phyloP scores from a whole-genome alignment of 2,888 invertebrate species.

The Brachypterus glaber region DNA sequence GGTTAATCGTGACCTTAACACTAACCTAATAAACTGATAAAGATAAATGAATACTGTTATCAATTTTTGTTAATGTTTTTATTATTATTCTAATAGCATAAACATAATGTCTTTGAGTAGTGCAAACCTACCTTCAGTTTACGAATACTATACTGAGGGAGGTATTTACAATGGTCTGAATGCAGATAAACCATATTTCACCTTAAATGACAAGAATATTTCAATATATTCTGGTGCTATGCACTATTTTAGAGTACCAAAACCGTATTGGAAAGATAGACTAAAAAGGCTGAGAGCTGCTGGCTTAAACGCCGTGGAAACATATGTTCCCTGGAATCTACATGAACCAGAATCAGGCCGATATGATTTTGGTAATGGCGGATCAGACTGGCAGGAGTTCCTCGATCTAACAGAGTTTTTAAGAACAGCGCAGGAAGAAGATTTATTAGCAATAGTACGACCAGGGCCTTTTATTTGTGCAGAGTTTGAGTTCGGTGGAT shows the following conservation, averaged over 20 bases:
- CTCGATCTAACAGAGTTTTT: constrained; percentile 56
- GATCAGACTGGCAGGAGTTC: constrained; percentile 44
- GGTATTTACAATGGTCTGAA: constrained; percentile 32
- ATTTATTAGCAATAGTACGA: constrained; percentile 68
- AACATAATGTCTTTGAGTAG: background rate
- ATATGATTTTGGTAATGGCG: constrained; percentile 53
- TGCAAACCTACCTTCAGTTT: constrained; percentile 33
- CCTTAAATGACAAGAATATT: constrained; percentile 39
- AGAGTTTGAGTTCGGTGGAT: constrained; percentile 62
- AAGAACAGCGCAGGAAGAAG: constrained; percentile 63
- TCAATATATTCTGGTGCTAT: constrained; percentile 48
- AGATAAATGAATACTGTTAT: too few species aligned
- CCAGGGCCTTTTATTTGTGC: constrained; percentile 90
- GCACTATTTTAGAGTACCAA: constrained; percentile 79
- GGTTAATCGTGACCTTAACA: too few species aligned
- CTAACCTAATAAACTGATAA: too few species aligned
- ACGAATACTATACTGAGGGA: constrained; percentile 41
- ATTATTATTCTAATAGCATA: too few species aligned
- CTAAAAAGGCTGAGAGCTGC: constrained; percentile 67
- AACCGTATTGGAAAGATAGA: constrained; percentile 69
- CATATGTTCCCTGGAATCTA: constrained; percentile 79
- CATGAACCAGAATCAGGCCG: constrained; percentile 73
- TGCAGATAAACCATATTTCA: constrained; percentile 32
- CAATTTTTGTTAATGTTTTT: too few species aligned
- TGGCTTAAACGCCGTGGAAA: constrained; percentile 79